A percentile compares a stretch with the other conserved stretches of the same genome.
Evolutionary conservation across 2,888 invertebrate genomes (phyloP).

Genomic region (Gymnocheta viridis): DNA sequence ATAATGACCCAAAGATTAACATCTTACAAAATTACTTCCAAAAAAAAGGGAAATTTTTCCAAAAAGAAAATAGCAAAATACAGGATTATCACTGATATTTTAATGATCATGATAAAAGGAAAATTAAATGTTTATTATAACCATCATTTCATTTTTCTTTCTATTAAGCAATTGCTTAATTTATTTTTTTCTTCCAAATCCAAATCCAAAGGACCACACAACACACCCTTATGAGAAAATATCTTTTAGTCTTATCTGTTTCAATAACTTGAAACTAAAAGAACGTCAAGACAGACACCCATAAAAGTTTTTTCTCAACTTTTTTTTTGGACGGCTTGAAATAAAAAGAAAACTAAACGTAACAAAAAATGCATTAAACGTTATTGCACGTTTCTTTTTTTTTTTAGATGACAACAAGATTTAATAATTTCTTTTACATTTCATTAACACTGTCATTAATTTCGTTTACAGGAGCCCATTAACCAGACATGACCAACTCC

Average conservation of each 20-base stretch:
- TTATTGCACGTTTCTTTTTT: slow-evolving; percentile 51
- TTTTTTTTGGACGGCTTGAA: not conserved
- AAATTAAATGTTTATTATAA: not conserved
- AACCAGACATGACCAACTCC: slow-evolving; percentile 21
- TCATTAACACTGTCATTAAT: slow-evolving; percentile 37
- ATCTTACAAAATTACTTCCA: slow-evolving; percentile 2
- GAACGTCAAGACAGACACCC: not conserved
- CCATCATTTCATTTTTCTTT: not conserved
- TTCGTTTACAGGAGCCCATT: slow-evolving; percentile 54
- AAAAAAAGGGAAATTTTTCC: not conserved
- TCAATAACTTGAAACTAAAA: not conserved
- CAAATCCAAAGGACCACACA: not conserved
- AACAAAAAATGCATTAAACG: slow-evolving; percentile 31
- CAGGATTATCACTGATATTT: not conserved
- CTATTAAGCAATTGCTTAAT: not conserved
- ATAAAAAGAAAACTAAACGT: not conserved
- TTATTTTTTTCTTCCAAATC: not conserved
- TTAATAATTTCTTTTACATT: slow-evolving; percentile 51
- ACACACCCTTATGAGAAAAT: not conserved
- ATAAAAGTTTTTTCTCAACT: not conserved
- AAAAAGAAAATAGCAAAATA: not conserved
- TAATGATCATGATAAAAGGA: not conserved
- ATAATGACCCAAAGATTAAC: slow-evolving; percentile 9
- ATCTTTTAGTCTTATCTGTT: not conserved
- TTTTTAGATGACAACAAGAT: slow-evolving; percentile 50